phyloP scores from a whole-genome alignment of 2,797 vertebrate species.

The Labeo calbasu region DNA sequence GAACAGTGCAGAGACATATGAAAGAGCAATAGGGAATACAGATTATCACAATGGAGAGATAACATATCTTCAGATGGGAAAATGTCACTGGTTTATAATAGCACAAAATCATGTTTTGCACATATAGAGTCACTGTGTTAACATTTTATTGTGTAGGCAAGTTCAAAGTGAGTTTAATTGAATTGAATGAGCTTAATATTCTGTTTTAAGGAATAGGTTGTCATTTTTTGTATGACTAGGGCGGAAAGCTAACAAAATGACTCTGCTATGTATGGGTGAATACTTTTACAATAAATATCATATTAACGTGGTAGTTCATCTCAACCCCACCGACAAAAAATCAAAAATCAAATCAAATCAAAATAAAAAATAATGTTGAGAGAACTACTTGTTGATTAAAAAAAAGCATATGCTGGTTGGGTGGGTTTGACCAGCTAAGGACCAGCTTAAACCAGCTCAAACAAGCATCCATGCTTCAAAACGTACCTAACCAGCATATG shows the following conservation, averaged over 20 bases:
- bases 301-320: neutral
- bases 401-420: too few relatives aligned
- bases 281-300: neutral
- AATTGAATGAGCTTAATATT: neutral
- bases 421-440: too few relatives aligned
- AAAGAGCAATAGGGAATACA: constrained; percentile 7
- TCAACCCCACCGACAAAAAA: neutral
- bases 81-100: constrained; percentile 14
- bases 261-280: neutral
- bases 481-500: too few relatives aligned
- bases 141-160: neutral
- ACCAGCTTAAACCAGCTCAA: too few relatives aligned
- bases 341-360: neutral
- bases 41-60: neutral
- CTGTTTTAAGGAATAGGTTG: neutral
- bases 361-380: too few relatives aligned
- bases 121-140: neutral
- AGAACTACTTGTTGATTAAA: too few relatives aligned
- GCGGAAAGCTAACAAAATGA: neutral
- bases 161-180: neutral
- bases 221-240: neutral
- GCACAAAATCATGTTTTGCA: neutral
- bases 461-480: too few relatives aligned
- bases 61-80: neutral
- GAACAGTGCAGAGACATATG: neutral